These are phyloP conservation scores for Agapornis roseicollis DNA, from an alignment of 2,113 vertebrate species.

Conservation along the genomic window DNA sequence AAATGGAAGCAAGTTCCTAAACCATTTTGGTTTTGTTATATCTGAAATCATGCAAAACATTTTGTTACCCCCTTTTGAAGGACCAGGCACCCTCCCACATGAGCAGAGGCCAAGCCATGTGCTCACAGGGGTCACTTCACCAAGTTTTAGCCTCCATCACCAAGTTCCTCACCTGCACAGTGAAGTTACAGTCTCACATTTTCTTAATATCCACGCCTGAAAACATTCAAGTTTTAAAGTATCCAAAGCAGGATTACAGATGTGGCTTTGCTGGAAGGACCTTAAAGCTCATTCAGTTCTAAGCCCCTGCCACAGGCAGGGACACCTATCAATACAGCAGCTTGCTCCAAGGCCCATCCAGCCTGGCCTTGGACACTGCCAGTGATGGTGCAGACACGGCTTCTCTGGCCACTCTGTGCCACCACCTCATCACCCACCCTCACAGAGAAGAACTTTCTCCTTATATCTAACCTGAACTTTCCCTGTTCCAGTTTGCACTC, in stretches of 20 bases:
- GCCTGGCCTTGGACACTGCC: background rate
- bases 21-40: rapidly evolving
- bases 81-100: background rate
- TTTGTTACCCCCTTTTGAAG: background rate
- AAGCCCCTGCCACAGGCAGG: background rate
- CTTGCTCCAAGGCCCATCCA: background rate
- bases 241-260: background rate
- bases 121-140: background rate
- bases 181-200: rapidly evolving
- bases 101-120: rapidly evolving
- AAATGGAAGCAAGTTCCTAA: background rate
- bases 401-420: too few relatives aligned
- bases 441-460: background rate
- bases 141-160: rapidly evolving
- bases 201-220: rapidly evolving
- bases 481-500: background rate
- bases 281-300: background rate
- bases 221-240: background rate
- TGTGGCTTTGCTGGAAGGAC: background rate
- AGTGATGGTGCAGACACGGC: background rate
- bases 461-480: background rate
- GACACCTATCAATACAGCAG: background rate
- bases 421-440: background rate
- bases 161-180: too few relatives aligned
- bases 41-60: background rate